Conservation (phyloP, 1,140 invertebrate genomes). For the Lutraria rhynchaena region DNA sequence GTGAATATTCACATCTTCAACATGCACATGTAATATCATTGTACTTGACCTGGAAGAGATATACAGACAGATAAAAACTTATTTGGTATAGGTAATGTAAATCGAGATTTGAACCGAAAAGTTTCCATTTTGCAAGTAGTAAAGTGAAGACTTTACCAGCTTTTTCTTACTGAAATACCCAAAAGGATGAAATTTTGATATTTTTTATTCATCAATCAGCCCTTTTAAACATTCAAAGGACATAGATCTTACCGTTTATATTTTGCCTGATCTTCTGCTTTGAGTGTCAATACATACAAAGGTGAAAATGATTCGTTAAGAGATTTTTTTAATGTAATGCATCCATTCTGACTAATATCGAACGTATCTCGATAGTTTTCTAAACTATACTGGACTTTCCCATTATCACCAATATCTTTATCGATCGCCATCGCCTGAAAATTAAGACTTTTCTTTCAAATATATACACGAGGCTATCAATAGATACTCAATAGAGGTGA, state of each 20-base stretch:
- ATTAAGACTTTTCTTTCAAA: too few species aligned
- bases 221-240: too few species aligned
- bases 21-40: neutral
- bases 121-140: neutral
- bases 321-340: neutral
- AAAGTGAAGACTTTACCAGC: too few species aligned
- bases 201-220: too few species aligned
- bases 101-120: too few species aligned
- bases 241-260: too few species aligned
- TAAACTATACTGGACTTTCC: neutral
- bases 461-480: too few species aligned
- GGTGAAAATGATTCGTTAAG: neutral
- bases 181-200: too few species aligned
- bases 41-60: neutral
- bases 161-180: too few species aligned
- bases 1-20: conserved; percentile 28
- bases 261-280: neutral
- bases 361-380: neutral
- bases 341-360: neutral
- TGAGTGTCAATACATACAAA: neutral
- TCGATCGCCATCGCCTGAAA: conserved; percentile 4
- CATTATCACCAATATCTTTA: neutral
- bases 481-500: too few species aligned
- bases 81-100: too few species aligned
- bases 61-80: too few species aligned